These are phyloP conservation scores for Gymnodraco acuticeps DNA, from an alignment of 2,797 vertebrate genomes.

Conservation along the genomic window DNA sequence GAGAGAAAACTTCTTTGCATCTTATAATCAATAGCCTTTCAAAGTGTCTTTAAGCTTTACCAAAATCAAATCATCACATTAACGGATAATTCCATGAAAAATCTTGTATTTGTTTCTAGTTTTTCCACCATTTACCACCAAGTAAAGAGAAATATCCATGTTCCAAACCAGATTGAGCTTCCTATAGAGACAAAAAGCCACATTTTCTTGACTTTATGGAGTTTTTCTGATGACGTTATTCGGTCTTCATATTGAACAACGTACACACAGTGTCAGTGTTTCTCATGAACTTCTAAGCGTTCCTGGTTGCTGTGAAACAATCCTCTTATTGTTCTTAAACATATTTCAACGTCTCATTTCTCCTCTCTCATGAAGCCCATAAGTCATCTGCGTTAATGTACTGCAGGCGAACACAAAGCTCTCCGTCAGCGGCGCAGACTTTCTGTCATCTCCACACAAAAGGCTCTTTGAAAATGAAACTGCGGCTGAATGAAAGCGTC, in stretches of 20 bases:
- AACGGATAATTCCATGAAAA: neutral
- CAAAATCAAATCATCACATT: neutral
- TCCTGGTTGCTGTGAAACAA: slow-evolving; percentile 24
- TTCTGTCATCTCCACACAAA: slow-evolving; percentile 10
- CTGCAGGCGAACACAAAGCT: slow-evolving; percentile 7
- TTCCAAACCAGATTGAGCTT: neutral
- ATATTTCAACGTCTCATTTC: slow-evolving; percentile 10
- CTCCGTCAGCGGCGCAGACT: neutral
- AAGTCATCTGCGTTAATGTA: neutral
- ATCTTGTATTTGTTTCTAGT: neutral
- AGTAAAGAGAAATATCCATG: neutral
- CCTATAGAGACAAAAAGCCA: neutral
- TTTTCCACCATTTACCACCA: neutral
- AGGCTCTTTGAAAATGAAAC: slow-evolving; percentile 21
- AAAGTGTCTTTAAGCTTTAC: neutral
- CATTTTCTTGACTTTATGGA: neutral
- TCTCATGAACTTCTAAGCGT: neutral
- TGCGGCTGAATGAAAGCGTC: slow-evolving; percentile 7
- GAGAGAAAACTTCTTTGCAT: neutral
- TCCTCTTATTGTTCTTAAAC: slow-evolving; percentile 23
- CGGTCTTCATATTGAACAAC: neutral
- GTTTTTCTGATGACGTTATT: slow-evolving; percentile 5
- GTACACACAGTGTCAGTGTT: neutral
- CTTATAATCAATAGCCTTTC: neutral
- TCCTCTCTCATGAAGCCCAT: neutral